Conservation (phyloP, 1,140 invertebrate species). For the Camponotus floridanus region DNA sequence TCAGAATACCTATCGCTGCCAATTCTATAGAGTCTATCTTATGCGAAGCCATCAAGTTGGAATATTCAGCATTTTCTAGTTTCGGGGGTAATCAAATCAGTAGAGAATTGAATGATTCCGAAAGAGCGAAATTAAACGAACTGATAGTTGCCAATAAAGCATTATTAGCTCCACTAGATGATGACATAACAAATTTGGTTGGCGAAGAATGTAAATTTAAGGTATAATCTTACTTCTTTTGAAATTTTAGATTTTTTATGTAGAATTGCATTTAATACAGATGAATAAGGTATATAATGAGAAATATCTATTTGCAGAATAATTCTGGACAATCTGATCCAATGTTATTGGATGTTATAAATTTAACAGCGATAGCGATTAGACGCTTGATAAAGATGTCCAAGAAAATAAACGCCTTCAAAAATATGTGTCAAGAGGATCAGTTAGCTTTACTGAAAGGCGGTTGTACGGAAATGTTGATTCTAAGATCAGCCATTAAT, state of each 20-base stretch:
- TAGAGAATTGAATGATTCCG: slow-evolving; percentile 92
- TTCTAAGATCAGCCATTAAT: slow-evolving; percentile 94
- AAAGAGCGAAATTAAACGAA: slow-evolving; percentile 93
- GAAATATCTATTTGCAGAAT: slow-evolving; percentile 55
- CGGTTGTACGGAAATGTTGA: slow-evolving; percentile 96
- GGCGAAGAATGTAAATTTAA: slow-evolving; percentile 88
- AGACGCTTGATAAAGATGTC: slow-evolving; percentile 96
- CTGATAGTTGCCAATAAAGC: slow-evolving; percentile 94
- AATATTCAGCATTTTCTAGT: slow-evolving; percentile 91
- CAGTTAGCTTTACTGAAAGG: slow-evolving; percentile 96
- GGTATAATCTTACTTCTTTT: slow-evolving; percentile 78
- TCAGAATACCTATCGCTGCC: slow-evolving; percentile 81
- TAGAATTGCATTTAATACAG: neutral
- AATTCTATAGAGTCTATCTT: slow-evolving; percentile 93
- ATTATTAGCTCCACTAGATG: slow-evolving; percentile 92
- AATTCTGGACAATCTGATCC: slow-evolving; percentile 89
- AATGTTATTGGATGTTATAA: slow-evolving; percentile 93
- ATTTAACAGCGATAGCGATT: slow-evolving; percentile 96
- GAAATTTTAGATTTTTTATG: neutral
- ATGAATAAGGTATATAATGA: neutral
- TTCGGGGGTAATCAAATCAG: slow-evolving; percentile 88
- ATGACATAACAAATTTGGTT: slow-evolving; percentile 91
- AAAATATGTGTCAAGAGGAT: slow-evolving; percentile 96
- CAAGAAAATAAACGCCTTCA: slow-evolving; percentile 95
- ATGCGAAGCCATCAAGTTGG: slow-evolving; percentile 93